Conservation (phyloP, 2,797 vertebrate species). For the Peromyscus aztecus region DNA sequence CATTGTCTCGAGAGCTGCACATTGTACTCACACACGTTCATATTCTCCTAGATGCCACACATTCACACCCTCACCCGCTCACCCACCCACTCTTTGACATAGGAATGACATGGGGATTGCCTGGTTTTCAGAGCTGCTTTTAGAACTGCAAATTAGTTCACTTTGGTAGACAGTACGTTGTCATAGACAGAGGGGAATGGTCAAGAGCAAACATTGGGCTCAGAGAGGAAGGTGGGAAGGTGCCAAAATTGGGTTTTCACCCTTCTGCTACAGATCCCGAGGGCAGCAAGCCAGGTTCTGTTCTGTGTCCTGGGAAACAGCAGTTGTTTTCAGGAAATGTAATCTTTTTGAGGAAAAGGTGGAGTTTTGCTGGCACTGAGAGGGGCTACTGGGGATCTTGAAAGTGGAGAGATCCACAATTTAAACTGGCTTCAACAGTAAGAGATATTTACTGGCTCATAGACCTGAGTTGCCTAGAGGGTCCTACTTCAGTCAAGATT, state of each 20-base stretch:
- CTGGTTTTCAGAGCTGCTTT: neutral
- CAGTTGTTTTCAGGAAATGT: constrained; percentile 51
- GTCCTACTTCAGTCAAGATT: constrained; percentile 25
- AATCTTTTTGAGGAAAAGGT: constrained; percentile 57
- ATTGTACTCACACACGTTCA: neutral
- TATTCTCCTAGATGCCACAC: neutral
- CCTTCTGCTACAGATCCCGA: neutral
- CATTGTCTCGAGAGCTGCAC: neutral
- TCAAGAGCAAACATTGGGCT: neutral
- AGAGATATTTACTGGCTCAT: neutral
- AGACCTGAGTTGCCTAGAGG: neutral
- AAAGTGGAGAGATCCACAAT: neutral
- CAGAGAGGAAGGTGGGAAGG: neutral
- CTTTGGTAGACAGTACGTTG: neutral
- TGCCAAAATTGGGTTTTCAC: neutral
- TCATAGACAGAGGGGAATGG: neutral
- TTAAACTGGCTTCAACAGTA: neutral
- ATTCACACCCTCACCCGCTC: too few species aligned
- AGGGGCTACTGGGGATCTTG: neutral
- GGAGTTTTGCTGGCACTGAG: neutral
- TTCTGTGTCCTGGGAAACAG: constrained; percentile 19
- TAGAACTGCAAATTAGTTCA: neutral
- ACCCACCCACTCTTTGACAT: neutral
- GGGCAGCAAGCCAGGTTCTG: neutral
- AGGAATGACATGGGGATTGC: neutral